Conservation (phyloP, 2,888 invertebrate species). For the Mongoloraphidia duomilia region DNA sequence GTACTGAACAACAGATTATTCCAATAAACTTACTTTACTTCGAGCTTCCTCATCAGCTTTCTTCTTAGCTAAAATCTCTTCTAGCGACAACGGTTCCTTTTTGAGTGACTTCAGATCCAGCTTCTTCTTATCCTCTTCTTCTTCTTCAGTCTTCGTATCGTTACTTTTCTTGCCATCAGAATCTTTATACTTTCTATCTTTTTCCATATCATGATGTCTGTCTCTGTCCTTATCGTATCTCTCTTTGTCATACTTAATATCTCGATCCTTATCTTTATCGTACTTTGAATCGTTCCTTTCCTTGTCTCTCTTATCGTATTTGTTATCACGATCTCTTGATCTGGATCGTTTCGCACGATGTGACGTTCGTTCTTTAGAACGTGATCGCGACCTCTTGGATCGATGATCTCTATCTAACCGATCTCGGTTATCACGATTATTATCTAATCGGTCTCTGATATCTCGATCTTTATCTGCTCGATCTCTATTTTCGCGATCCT, state of each 20-base stretch:
- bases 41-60: slow-evolving; percentile 90
- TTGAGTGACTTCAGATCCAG: slow-evolving; percentile 26
- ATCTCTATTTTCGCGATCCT: slow-evolving; percentile 20
- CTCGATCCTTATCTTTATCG: slow-evolving; percentile 15
- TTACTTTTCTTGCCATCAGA: slow-evolving; percentile 23
- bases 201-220: slow-evolving; percentile 22
- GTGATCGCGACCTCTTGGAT: slow-evolving; percentile 25
- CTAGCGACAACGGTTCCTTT: slow-evolving; percentile 85
- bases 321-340: slow-evolving; percentile 24
- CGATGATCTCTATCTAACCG: not conserved
- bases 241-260: slow-evolving; percentile 16
- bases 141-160: slow-evolving; percentile 20
- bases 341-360: slow-evolving; percentile 24
- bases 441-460: slow-evolving; percentile 13
- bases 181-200: slow-evolving; percentile 27
- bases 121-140: slow-evolving; percentile 31
- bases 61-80: slow-evolving; percentile 88
- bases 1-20: too few species aligned
- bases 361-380: slow-evolving; percentile 25
- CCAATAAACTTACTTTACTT: slow-evolving; percentile 51
- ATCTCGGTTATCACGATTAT: slow-evolving; percentile 22
- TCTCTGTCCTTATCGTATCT: slow-evolving; percentile 21
- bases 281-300: slow-evolving; percentile 15
- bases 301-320: slow-evolving; percentile 18
- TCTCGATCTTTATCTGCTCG: slow-evolving; percentile 5